Evolutionary conservation across 1,140 invertebrate genomes (phyloP).

Genomic region (Drosophila sp.): DNA sequence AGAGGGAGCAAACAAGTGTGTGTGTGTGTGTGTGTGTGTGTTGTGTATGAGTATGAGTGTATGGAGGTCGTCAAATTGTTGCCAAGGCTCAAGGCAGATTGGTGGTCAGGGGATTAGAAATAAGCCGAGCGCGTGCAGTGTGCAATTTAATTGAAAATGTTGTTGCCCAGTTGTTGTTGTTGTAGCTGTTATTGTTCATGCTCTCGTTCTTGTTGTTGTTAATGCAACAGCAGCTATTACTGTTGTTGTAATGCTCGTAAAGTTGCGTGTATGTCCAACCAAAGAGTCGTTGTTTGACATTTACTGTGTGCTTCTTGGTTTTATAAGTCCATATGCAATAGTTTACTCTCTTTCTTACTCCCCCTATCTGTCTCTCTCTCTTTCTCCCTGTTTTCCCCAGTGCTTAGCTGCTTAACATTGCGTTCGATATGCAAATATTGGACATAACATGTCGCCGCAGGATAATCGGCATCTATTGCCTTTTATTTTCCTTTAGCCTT

Average conservation of each 20-base stretch:
- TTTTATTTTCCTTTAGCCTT: not conserved
- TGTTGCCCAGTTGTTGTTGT: constrained; percentile 28
- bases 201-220: not conserved
- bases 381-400: not conserved
- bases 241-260: not conserved
- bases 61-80: constrained; percentile 34
- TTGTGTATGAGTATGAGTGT: not conserved
- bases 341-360: not conserved
- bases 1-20: not conserved
- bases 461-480: not conserved
- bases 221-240: constrained; percentile 8
- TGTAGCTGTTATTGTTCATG: constrained; percentile 7
- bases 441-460: constrained; percentile 27
- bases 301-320: constrained; percentile 5
- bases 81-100: constrained; percentile 22
- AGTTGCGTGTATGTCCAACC: constrained; percentile 1
- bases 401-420: constrained; percentile 23
- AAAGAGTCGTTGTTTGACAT: constrained; percentile 30
- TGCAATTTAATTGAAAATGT: constrained; percentile 77
- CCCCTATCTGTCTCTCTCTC: not conserved
- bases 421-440: constrained; percentile 54
- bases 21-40: not conserved
- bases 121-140: constrained; percentile 48
- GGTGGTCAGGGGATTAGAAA: constrained; percentile 60
- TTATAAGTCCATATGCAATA: constrained; percentile 8